Base-by-base conservation (phyloP, 2,797 vertebrate genomes). In the Sebastes hubbsi region DNA sequence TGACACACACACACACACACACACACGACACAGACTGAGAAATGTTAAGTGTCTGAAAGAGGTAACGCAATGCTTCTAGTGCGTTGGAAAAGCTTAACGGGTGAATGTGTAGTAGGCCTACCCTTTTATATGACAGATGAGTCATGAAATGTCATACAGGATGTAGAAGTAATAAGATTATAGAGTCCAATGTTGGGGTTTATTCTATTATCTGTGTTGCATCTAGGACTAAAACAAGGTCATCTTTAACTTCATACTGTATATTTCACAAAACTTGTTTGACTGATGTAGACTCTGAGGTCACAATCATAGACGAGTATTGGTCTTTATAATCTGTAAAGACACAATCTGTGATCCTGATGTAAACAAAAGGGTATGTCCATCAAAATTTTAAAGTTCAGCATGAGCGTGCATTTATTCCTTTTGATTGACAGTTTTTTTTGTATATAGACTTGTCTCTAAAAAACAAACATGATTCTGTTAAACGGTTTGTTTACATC, bases 41-140 rank as follows among this genome's bases (percentile, higher is more conserved):
- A 64, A n/a, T 27, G 27, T 20, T 18, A 24, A 24, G 38, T 29
- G 27, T 61, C 22, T 69, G 22, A 61, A 32, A n/a, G 14, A 32
- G 22, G 10, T 14, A 9, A 25, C 4, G 2, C 6, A 32, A 13
- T 63, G 8, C 10, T 36, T 59, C 5, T 8, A 20, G 18, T 32
- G 13, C 0, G 1, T 60, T 55, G 64, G 27, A 27, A 49, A n/a
- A 18, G 16, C 6, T 18, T 5, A 46, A 52, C 4, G 5, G 29
- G 2, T 61, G 42, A 69, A 29, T 38, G 36, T n/a, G 5, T 56
- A 29, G 38, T 18, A 1, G 1, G 16, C 42, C 42, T 18, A 46
- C 42, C 7, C 0, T 1, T 1, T n/a, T n/a, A 11, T 24, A 30
- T 34, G 27, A 8, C 30, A 4, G 6, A 8, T 1, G 9, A 59